These are phyloP conservation scores for Chloebia gouldiae DNA, from an alignment of 2,113 vertebrate genomes.

Conservation along the genomic window DNA sequence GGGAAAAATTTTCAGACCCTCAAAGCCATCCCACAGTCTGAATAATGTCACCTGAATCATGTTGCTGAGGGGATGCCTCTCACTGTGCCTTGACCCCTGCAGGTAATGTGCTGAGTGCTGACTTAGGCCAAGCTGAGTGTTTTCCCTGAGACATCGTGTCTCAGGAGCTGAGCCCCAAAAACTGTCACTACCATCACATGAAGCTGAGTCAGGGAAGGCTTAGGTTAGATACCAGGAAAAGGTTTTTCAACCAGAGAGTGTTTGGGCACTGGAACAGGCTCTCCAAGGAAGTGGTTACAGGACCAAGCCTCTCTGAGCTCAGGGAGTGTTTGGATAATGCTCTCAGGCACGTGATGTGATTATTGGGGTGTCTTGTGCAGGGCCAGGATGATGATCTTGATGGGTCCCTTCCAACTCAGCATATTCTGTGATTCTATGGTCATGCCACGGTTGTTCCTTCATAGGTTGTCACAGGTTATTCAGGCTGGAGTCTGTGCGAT, in stretches of 20 bases:
- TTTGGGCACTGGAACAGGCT: neutral
- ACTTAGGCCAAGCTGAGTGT: neutral
- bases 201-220: neutral
- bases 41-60: fast-evolving
- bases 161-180: neutral
- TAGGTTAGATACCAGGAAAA: neutral
- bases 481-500: neutral
- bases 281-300: neutral
- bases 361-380: neutral
- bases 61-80: neutral
- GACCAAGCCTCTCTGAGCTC: neutral
- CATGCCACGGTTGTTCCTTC: neutral
- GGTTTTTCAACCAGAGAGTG: neutral
- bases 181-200: neutral
- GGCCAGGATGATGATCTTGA: neutral
- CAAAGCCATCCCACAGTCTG: neutral
- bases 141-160: neutral
- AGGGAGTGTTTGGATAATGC: neutral
- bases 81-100: neutral
- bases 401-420: neutral
- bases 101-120: neutral
- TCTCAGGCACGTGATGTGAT: neutral
- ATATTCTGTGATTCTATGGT: neutral
- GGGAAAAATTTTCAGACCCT: neutral
- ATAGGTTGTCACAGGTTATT: neutral